Conservation (phyloP, 2,888 invertebrate genomes). For the Acrocera orbiculus region DNA sequence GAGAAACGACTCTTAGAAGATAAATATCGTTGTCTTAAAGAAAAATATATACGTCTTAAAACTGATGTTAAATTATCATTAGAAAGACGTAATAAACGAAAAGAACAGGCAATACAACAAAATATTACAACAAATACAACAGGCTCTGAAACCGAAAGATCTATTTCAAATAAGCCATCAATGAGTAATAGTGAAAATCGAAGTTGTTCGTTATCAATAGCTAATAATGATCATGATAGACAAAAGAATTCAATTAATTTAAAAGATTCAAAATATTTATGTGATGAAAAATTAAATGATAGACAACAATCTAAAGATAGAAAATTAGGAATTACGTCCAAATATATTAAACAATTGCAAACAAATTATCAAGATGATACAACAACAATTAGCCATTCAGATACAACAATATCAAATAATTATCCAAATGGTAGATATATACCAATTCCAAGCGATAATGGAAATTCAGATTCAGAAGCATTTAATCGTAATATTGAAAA, state of each 20-base stretch:
- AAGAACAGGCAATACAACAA: conserved; percentile 33
- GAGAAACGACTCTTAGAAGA: conserved; percentile 55
- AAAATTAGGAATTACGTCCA: conserved; percentile 24
- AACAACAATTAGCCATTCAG: conserved; percentile 29
- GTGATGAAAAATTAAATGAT: conserved; percentile 17
- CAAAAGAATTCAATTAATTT: conserved; percentile 6
- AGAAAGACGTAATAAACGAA: conserved; percentile 51
- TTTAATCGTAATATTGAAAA: conserved; percentile 32
- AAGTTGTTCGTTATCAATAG: conserved; percentile 20
- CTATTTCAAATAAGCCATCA: conserved; percentile 49
- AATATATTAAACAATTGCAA: conserved; percentile 27
- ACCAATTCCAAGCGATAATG: conserved; percentile 25
- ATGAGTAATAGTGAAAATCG: conserved; percentile 31
- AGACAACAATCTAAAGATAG: conserved; percentile 11
- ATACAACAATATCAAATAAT: conserved; percentile 30
- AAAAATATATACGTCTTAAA: conserved; percentile 63
- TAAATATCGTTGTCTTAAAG: conserved; percentile 63
- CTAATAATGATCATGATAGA: conserved; percentile 16
- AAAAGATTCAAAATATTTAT: no score
- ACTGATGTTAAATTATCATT: conserved; percentile 61
- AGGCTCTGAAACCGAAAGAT: conserved; percentile 64
- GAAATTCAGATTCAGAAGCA: conserved; percentile 28
- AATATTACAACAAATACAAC: conserved; percentile 38
- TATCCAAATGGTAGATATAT: conserved; percentile 24
- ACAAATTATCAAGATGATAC: conserved; percentile 22